phyloP scores from a whole-genome alignment of 2,113 vertebrate species.

The Leiothrix lutea region DNA sequence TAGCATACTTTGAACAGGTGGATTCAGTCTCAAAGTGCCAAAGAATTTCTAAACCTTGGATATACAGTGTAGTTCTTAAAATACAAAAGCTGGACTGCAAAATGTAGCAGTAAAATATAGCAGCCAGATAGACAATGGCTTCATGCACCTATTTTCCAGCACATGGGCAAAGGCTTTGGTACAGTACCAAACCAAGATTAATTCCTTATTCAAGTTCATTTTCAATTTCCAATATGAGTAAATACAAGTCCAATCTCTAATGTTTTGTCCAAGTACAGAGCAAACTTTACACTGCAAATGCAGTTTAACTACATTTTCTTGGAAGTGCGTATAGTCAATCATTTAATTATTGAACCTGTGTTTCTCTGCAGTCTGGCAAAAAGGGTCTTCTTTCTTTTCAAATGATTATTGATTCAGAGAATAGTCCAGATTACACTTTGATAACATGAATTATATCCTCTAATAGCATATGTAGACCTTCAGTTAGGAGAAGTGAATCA shows the following conservation, averaged over 20 bases:
- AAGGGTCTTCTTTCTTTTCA: background rate
- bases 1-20: background rate
- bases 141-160: background rate
- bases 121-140: background rate
- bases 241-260: background rate
- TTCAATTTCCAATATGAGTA: background rate
- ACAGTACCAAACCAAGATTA: background rate
- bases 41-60: background rate
- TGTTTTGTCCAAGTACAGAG: background rate
- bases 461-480: background rate
- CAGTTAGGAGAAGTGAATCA: background rate
- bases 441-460: constrained; percentile 2
- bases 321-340: background rate
- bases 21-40: background rate
- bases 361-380: background rate
- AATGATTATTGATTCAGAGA: constrained; percentile 26
- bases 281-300: background rate
- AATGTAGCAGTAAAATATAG: background rate
- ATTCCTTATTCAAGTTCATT: background rate
- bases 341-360: background rate
- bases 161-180: background rate
- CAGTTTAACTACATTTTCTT: background rate
- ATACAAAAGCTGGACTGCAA: background rate
- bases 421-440: background rate
- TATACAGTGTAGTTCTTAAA: background rate